These are phyloP conservation scores for Pogonomyrmex barbatus DNA, from an alignment of 1,140 invertebrate genomes.

Conservation along the genomic window DNA sequence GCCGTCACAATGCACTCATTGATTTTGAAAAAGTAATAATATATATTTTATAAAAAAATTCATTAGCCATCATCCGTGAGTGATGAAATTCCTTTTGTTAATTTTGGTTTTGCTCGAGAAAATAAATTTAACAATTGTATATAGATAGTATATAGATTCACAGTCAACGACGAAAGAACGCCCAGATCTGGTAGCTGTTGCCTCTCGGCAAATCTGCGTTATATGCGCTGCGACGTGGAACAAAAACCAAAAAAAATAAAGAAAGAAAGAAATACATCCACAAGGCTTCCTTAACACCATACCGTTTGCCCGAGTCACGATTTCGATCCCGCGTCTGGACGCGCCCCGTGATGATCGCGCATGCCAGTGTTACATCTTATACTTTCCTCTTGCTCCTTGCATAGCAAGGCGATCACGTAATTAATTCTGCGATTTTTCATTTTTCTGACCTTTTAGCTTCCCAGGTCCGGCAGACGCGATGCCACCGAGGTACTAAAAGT, in stretches of 20 bases:
- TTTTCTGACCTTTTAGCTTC: conserved; percentile 86
- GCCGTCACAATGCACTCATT: neutral
- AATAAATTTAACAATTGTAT: conserved; percentile 14
- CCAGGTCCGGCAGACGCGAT: conserved; percentile 86
- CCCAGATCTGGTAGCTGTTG: conserved; percentile 66
- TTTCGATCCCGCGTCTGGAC: neutral
- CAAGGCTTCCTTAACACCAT: conserved; percentile 13
- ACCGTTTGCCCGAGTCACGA: neutral
- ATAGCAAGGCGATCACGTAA: conserved; percentile 74
- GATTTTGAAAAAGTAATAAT: neutral
- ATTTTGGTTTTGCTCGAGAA: neutral
- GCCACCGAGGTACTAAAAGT: conserved; percentile 86
- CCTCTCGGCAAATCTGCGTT: conserved; percentile 65
- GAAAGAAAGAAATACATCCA: neutral
- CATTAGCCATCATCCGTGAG: neutral
- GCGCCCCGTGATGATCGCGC: conserved; percentile 55
- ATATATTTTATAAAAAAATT: conserved; percentile 4
- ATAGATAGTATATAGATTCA: neutral
- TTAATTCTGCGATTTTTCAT: conserved; percentile 85
- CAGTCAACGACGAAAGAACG: neutral
- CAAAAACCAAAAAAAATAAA: conserved; percentile 9
- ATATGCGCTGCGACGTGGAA: conserved; percentile 67
- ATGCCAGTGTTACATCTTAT: conserved; percentile 84
- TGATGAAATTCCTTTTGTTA: neutral
- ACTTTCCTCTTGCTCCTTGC: conserved; percentile 78